A percentile compares a stretch with the other conserved stretches of the same genome.
Conservation (phyloP, 2,888 invertebrate genomes). For the Schrankia costaestrigalis region DNA sequence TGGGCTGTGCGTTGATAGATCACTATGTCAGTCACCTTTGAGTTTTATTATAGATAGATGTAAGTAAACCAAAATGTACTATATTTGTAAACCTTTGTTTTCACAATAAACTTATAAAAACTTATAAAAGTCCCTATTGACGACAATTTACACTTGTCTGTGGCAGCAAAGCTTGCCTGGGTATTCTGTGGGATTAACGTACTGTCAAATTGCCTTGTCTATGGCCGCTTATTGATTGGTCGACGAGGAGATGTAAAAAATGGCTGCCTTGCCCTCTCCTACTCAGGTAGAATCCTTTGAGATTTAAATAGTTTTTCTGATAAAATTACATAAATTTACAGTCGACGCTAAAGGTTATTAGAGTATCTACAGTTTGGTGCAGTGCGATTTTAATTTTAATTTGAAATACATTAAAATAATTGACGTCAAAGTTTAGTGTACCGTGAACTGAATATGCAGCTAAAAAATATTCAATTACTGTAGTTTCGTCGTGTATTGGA, state of each 20-base stretch:
- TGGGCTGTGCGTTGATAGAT: no score
- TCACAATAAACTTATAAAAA: no score
- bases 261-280: slow-evolving; percentile 93
- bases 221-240: slow-evolving; percentile 79
- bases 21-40: no score
- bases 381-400: slow-evolving; percentile 32
- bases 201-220: slow-evolving; percentile 64
- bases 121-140: no score
- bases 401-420: slow-evolving; percentile 37
- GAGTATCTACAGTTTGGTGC: slow-evolving; percentile 35
- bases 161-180: no score
- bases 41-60: no score
- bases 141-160: no score
- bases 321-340: slow-evolving; percentile 27
- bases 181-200: no score
- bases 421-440: slow-evolving; percentile 57
- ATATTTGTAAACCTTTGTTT: no score
- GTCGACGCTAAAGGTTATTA: slow-evolving; percentile 33
- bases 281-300: slow-evolving; percentile 85
- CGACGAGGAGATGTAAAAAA: slow-evolving; percentile 83
- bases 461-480: slow-evolving; percentile 43
- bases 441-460: slow-evolving; percentile 46
- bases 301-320: slow-evolving; percentile 49
- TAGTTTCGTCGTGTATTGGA: slow-evolving; percentile 34
- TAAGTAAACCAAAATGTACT: background rate